Evolutionary conservation across 2,797 vertebrate species (phyloP), one percentile per base, ranked within the genome.

Genomic region (Coranthus polyacanthus): DNA sequence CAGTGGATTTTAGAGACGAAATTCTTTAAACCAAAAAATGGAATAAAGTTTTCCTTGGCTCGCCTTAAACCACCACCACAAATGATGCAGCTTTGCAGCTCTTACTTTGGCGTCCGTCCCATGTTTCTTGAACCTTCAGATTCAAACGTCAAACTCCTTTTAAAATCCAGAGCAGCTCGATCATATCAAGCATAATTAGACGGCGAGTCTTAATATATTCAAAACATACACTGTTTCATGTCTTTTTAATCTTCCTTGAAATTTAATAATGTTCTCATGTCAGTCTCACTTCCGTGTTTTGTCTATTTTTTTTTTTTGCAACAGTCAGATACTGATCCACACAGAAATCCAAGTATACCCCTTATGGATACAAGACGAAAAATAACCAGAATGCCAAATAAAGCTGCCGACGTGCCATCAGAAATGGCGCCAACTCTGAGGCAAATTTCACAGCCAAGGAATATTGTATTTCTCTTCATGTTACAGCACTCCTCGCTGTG

Each of bases 291-390:
- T 69, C 41, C 56, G 4, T 29, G 34, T 75, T 72, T 59, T 36
- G 12, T 2, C 39, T 52, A 41, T 68, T 62, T 63, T 37, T 71
- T 24, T 29, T 7, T 29, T 29, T 29, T 29, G 18, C 17, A 51
- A 12, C 20, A 12, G 10, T 21, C 59, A 24, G 6, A 66, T 42
- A 37, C 50, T 54, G 37, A 75, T 39, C 55, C 39, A 36, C 34
- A 12, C 7, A 44, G 44, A 18, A 68, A 74, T 45, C 61, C 93
- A 91, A 91, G 94, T 92, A 82, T 93, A 94, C 84, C 94, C 92
- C 79, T 94, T 90, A 29, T 94, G 94, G 13, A 80, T 68, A 41
- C 8, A 34, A 34, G 43, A 68, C 64, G 41, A 0, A 29, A 17
- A 45, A 44, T 6, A 20, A 45, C 21, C 4, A 39, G n/a, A 64